These are phyloP conservation scores for Brachionus calyciflorus DNA, from an alignment of 1,140 invertebrate genomes.

Conservation along the genomic window DNA sequence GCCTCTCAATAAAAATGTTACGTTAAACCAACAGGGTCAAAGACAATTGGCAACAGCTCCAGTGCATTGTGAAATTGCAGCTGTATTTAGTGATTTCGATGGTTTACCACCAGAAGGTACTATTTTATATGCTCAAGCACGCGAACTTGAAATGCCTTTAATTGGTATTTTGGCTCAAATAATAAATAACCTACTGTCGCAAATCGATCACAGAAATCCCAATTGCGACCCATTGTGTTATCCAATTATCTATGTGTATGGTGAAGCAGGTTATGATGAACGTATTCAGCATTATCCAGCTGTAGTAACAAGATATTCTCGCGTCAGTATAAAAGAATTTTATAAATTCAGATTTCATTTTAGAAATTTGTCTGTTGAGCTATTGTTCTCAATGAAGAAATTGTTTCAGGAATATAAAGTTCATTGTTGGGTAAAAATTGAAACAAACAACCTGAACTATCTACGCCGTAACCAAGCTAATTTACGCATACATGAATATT, in stretches of 20 bases:
- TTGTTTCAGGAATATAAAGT: not conserved
- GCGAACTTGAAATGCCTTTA: not conserved
- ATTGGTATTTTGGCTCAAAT: too few species aligned
- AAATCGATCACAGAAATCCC: not conserved
- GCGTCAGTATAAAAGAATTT: not conserved
- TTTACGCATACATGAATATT: not conserved
- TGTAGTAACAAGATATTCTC: not conserved
- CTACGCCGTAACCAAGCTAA: not conserved
- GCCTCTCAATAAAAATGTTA: not conserved
- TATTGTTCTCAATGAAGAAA: not conserved
- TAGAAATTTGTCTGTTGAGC: not conserved
- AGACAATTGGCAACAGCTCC: not conserved
- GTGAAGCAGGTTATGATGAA: not conserved
- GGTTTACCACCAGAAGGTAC: not conserved
- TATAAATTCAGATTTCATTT: not conserved
- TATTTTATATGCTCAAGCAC: not conserved
- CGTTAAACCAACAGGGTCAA: not conserved
- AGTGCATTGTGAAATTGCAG: not conserved
- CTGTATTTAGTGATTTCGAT: not conserved
- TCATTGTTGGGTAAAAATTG: not conserved
- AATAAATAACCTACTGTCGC: too few species aligned
- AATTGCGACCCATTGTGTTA: not conserved
- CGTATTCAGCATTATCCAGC: not conserved
- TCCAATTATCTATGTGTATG: not conserved
- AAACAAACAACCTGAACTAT: not conserved